Conservation (phyloP, 2,113 vertebrate species). For the Mustela lutreola region DNA sequence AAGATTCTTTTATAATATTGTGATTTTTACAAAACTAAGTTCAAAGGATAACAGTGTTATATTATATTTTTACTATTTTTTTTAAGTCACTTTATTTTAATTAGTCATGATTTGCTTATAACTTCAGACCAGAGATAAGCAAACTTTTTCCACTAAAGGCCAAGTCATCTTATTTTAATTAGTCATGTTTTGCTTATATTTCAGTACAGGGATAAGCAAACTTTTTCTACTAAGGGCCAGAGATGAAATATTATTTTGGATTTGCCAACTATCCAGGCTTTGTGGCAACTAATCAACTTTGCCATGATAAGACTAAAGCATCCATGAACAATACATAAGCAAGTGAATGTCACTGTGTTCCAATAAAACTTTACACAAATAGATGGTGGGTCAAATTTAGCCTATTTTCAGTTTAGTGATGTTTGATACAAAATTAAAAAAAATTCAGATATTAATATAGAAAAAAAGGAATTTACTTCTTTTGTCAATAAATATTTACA, state of each 20-base stretch:
- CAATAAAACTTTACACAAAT: constrained; percentile 48
- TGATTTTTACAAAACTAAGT: not conserved
- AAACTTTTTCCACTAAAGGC: not conserved
- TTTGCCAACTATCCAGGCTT: not conserved
- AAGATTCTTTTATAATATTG: not conserved
- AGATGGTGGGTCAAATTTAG: not conserved
- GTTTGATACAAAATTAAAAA: not conserved
- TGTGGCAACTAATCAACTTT: not conserved
- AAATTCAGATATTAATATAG: not conserved
- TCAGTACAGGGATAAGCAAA: too few relatives aligned
- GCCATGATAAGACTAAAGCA: not conserved
- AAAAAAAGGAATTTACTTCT: not conserved
- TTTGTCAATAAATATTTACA: not conserved
- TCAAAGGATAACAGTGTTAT: not conserved
- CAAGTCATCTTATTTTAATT: not conserved
- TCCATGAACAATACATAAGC: not conserved
- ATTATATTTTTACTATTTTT: not conserved
- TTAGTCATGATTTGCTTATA: not conserved
- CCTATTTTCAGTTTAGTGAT: not conserved
- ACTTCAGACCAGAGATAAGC: not conserved
- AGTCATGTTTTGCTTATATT: too few relatives aligned
- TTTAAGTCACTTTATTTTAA: not conserved
- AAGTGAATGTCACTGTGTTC: not conserved
- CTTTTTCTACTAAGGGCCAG: not conserved
- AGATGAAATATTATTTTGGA: not conserved